A percentile compares a stretch with the other conserved stretches of the same genome.
These are phyloP conservation scores for Phodopus roborovskii DNA, from an alignment of 2,113 vertebrate species.

Conservation along the genomic window DNA sequence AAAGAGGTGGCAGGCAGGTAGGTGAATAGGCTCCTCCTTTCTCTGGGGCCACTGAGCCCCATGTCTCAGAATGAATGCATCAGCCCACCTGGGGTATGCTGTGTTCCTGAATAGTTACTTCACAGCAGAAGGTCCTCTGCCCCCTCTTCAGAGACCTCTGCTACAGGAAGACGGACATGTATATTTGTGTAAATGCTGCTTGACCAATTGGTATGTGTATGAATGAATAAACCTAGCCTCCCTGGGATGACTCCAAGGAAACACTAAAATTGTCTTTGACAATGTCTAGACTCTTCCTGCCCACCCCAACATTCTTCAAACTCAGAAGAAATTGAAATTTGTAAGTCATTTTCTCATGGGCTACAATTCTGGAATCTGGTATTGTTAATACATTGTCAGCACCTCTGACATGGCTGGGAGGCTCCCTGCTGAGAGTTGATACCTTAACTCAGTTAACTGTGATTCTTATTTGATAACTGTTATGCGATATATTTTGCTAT, in stretches of 20 bases:
- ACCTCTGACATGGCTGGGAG: background rate
- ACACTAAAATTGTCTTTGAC: background rate
- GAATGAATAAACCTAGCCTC: no score
- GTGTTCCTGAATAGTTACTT: background rate
- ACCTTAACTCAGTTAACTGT: no score
- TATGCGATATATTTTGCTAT: no score
- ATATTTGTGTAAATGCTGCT: accelerated
- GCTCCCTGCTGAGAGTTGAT: background rate
- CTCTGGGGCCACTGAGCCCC: background rate
- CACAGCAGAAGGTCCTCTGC: background rate
- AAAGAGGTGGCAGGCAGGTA: background rate
- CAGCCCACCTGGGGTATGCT: background rate
- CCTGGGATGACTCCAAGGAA: background rate
- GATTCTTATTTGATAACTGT: no score
- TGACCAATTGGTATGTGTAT: accelerated
- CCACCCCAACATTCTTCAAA: background rate
- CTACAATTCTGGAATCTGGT: background rate
- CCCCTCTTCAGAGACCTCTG: no score
- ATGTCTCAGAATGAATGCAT: background rate
- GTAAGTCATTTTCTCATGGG: background rate
- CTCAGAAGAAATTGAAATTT: background rate
- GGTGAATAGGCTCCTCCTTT: background rate
- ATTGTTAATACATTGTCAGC: background rate
- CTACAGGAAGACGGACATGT: accelerated
- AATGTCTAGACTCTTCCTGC: background rate